Evolutionary conservation across 2,888 invertebrate species (phyloP), one percentile per base, ranked within the genome.

Genomic region (Cataglyphis altisquamis): DNA sequence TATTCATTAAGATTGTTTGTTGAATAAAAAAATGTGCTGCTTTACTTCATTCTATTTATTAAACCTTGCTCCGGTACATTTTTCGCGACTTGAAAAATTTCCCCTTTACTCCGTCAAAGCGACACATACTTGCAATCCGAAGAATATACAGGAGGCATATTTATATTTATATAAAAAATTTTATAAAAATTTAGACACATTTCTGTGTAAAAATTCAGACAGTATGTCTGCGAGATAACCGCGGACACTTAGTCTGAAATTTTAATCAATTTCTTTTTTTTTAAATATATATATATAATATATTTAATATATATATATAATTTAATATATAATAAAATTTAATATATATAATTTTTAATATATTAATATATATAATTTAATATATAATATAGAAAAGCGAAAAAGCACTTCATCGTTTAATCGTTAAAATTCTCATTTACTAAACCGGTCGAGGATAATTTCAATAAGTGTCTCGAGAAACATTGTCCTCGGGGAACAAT

Each of bases 401-500:
- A 52, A 52, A 52, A 25, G 73, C 41, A 29, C 55, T 39, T 12
- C 21, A 3, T 10, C 29, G 32, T 32, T 9, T 41, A 45, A 80
- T 81, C 62, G 70, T 18, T 60, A n/a, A 70, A 80, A 80, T 80
- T 80, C 60, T 45, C 60, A 63, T 60, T 60, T 64, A 81, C 39
- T 57, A 8, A 29, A 39, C 21, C 48, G 62, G n/a, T 41, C 55
- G 60, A 25, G 25, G 67, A 70, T 83, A 77, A 82, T 85, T 74
- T 72, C 82, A 72, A 81, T 73, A 72, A 86, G 48, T 66, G 25
- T 60, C 75, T 73, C 64, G 75, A 57, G 60, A 74, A 82, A 82
- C 86, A 75, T 83, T 82, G 87, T 90, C 90, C 87, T 88, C 87
- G 85, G 55, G 64, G 85, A 86, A 87, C 84, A 86, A 90, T 89